Percentiles rank a stretch among this genome's conserved stretches.
These are phyloP conservation scores for Crocallis elinguaria DNA, from an alignment of 2,888 invertebrate genomes.

Conservation along the genomic window DNA sequence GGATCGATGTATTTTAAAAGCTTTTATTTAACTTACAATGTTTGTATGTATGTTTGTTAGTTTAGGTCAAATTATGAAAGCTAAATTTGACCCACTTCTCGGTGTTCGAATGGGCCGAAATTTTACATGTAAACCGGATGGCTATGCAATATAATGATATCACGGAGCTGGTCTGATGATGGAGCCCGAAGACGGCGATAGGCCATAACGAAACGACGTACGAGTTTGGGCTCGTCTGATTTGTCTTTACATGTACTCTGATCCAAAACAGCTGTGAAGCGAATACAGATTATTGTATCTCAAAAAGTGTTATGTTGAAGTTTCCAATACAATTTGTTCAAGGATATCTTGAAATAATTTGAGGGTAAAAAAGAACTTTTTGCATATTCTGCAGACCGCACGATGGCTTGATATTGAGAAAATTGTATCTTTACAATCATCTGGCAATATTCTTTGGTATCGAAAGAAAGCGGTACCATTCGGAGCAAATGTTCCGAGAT, in stretches of 20 bases:
- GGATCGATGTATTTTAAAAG: no score
- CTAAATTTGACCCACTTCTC: no score
- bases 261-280: not conserved
- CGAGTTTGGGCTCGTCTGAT: no score
- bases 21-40: no score
- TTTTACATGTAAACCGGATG: no score
- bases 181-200: no score
- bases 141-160: no score
- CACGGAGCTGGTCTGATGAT: no score
- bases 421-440: not conserved
- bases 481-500: not conserved
- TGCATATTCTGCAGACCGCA: not conserved
- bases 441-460: not conserved
- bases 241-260: not conserved
- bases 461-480: not conserved
- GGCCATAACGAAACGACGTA: no score
- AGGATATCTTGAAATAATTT: not conserved
- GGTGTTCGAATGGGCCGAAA: no score
- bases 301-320: not conserved
- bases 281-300: not conserved
- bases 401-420: not conserved
- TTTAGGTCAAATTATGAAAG: no score
- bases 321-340: not conserved
- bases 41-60: no score
- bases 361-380: not conserved